phyloP scores from a whole-genome alignment of 2,797 vertebrate genomes.

The Geotrypetes seraphini region DNA sequence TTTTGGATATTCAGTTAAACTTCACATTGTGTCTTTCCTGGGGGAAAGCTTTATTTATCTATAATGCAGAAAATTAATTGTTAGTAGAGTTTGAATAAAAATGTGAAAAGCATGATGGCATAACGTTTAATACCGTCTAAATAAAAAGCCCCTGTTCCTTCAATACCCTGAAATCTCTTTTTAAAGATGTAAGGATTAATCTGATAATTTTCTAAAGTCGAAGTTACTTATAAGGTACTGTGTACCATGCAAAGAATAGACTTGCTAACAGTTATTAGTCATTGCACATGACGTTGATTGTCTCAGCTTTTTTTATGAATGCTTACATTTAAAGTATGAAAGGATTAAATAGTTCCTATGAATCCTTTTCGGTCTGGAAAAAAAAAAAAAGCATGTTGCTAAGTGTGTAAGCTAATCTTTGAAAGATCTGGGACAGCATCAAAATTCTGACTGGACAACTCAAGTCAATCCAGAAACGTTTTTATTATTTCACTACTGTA shows the following conservation, averaged over 20 bases:
- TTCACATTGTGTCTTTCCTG: not conserved
- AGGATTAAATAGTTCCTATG: rapidly evolving
- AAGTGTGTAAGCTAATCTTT: constrained; percentile 25
- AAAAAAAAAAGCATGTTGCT: constrained; percentile 6
- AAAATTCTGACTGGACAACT: constrained; percentile 24
- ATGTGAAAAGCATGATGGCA: not conserved
- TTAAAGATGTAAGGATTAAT: too few species aligned
- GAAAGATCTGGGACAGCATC: constrained; percentile 15
- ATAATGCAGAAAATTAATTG: too few species aligned
- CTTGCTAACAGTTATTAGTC: not conserved
- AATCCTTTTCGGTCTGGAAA: rapidly evolving
- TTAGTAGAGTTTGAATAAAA: not conserved
- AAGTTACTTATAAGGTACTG: not conserved
- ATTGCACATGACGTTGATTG: too few species aligned
- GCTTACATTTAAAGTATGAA: not conserved
- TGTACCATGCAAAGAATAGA: too few species aligned
- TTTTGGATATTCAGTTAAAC: constrained; percentile 9
- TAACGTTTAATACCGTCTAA: not conserved
- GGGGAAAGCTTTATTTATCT: constrained; percentile 10
- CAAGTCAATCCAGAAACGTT: constrained; percentile 42
- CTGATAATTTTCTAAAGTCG: rapidly evolving
- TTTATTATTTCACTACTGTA: constrained; percentile 30
- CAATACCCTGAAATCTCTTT: not conserved
- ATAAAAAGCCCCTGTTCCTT: not conserved
- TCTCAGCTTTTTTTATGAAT: not conserved